Evolutionary conservation across 2,888 invertebrate species (phyloP).

Genomic region (Neria commutata): DNA sequence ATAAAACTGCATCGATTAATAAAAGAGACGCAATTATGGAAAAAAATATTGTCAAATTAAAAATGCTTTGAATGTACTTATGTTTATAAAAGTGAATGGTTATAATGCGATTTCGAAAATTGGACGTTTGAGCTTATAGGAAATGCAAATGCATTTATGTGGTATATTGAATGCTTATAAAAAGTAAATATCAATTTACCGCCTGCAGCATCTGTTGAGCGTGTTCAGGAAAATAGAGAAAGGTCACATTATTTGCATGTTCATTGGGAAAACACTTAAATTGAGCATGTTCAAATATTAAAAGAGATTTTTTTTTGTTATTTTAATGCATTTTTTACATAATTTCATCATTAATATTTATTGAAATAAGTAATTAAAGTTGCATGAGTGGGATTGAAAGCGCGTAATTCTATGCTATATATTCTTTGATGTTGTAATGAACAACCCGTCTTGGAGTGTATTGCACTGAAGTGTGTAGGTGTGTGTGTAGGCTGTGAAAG

Average conservation of each 20-base stretch:
- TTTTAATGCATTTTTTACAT: neutral
- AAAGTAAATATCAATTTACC: constrained; percentile 42
- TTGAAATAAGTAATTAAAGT: too few species aligned
- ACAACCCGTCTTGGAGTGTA: constrained; percentile 7
- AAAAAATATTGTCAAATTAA: neutral
- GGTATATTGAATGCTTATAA: neutral
- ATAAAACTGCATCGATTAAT: neutral
- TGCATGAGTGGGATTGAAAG: too few species aligned
- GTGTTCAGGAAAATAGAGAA: constrained; percentile 45
- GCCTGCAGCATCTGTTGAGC: constrained; percentile 59
- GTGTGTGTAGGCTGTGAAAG: neutral
- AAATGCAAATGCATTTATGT: neutral
- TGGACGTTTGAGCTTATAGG: neutral
- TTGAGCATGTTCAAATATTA: neutral
- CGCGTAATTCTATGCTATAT: neutral
- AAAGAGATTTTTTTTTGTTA: neutral
- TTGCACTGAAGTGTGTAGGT: neutral
- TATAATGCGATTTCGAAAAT: neutral
- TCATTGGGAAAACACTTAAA: neutral
- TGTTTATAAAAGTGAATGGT: constrained; percentile 2
- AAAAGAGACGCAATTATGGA: constrained; percentile 3
- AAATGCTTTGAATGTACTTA: neutral
- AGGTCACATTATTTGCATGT: neutral
- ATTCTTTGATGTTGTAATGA: constrained; percentile 9
- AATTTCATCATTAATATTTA: neutral